A percentile compares a stretch with the other conserved stretches of the same genome.
phyloP scores from a whole-genome alignment of 2,113 vertebrate species.

The Ctenomys sociabilis region DNA sequence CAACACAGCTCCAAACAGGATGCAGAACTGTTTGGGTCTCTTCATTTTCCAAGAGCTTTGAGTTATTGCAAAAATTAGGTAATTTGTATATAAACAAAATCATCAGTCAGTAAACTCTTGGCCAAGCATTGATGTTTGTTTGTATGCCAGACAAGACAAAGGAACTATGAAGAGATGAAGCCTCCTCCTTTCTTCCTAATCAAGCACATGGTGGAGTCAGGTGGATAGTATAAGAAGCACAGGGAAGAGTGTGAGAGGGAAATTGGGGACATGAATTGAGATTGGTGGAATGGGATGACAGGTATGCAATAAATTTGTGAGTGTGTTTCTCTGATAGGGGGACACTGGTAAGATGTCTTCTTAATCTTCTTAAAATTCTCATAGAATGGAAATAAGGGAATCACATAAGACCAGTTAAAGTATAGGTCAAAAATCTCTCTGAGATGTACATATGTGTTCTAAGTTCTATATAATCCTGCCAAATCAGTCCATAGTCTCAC shows the following conservation, averaged over 20 bases:
- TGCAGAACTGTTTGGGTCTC: neutral
- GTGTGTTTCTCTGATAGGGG: too few species aligned
- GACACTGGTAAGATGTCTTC: fast-evolving
- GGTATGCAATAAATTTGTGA: neutral
- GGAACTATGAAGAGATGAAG: fast-evolving
- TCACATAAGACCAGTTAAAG: neutral
- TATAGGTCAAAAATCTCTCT: neutral
- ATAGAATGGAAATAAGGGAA: neutral
- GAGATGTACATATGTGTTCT: neutral
- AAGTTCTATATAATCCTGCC: neutral
- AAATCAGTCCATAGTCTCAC: neutral
- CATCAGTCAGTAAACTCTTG: neutral
- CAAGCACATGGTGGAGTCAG: neutral
- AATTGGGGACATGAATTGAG: too few species aligned
- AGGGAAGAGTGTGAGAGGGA: neutral
- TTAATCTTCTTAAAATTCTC: slow-evolving; percentile 10
- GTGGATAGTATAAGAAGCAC: neutral
- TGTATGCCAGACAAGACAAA: neutral
- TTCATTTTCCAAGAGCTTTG: neutral
- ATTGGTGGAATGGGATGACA: neutral
- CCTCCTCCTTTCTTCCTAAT: neutral
- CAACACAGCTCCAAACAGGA: neutral
- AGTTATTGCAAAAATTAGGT: slow-evolving; percentile 24
- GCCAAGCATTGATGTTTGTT: neutral
- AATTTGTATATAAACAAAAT: slow-evolving; percentile 4